These are phyloP conservation scores for Spea bombifrons DNA, from an alignment of 2,113 vertebrate species.

Conservation along the genomic window DNA sequence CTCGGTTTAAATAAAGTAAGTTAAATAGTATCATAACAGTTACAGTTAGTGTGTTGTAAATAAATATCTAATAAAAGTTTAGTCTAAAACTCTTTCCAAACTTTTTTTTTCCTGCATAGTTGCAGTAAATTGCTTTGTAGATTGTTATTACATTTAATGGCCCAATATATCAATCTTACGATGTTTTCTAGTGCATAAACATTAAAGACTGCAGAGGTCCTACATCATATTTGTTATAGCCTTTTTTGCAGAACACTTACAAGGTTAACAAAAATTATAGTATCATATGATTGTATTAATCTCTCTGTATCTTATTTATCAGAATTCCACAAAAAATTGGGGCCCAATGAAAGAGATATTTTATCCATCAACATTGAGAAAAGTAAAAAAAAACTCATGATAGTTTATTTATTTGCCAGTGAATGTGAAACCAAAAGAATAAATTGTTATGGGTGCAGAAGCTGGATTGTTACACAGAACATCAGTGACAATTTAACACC, in stretches of 20 bases:
- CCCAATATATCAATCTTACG: constrained; percentile 39
- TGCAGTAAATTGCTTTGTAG: constrained; percentile 40
- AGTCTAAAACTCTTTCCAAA: constrained; percentile 26
- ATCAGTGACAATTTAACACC: no score
- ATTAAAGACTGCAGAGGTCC: constrained; percentile 30
- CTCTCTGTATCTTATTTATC: no score
- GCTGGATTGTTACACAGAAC: no score
- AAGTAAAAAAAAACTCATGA: no score
- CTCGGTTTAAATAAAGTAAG: background rate
- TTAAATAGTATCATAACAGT: constrained; percentile 2
- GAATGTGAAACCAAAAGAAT: no score
- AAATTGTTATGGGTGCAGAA: no score
- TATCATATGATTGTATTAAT: no score
- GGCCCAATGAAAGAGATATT: no score
- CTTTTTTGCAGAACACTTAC: constrained; percentile 22
- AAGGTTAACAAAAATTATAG: constrained; percentile 1
- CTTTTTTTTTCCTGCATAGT: constrained; percentile 26
- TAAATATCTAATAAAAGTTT: constrained; percentile 34
- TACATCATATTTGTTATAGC: constrained; percentile 37
- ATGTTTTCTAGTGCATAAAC: constrained; percentile 21
- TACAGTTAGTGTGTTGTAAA: constrained; percentile 26
- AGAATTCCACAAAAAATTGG: no score
- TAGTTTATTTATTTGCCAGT: no score
- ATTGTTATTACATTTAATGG: constrained; percentile 31
- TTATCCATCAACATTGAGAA: no score